Base-by-base conservation (phyloP, 2,888 invertebrate species). In the Choristoneura rosaceana region DNA sequence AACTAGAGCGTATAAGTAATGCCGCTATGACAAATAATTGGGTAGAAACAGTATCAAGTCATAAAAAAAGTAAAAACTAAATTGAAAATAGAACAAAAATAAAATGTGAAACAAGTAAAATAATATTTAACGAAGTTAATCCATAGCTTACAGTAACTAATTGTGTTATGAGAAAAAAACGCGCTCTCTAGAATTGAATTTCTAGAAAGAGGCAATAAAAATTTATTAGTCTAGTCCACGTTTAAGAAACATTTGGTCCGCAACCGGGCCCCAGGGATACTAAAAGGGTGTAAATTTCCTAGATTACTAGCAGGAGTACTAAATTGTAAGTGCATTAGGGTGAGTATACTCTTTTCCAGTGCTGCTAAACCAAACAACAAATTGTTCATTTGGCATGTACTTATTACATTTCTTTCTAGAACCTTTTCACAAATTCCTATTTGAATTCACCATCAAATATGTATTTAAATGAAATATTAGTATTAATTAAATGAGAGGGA, bases 221-320 rank as follows among this genome's bases (percentile, higher is more conserved):
- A 41, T 47, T 50, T 62, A 62, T 62, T 62, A 1, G 62, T 62
- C 62, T 62, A 45, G 62, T 62, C 10, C 25, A 55, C 25, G 25
- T 45, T 62, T 33, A 45, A 62, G 62, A 45, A 45, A 62, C 45
- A 17, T 17, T 61, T 61, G 55, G 55, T 25, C 25, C 3, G 41
- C 10, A 14, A 45, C 43, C 1, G 8, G 62, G 25, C 43, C 62
- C 45, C 12, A 12, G 55, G 55, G 55, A 55, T 7, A 55, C 10
- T 4, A 55, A 55, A 25, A 0, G 55, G 25, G 25, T 55, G 55
- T 55, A 55, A 55, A 55, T 55, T 3, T 25, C 25, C 55, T 55
- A 25, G 4, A 55, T 55, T 10, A 25, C 55, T 12, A 25, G 55
- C 55, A 12, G 25, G 55, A 55, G 25, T 12, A 55, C 25, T 10